Conservation (phyloP, 1,140 invertebrate genomes). For the Hycleus cichorii region DNA sequence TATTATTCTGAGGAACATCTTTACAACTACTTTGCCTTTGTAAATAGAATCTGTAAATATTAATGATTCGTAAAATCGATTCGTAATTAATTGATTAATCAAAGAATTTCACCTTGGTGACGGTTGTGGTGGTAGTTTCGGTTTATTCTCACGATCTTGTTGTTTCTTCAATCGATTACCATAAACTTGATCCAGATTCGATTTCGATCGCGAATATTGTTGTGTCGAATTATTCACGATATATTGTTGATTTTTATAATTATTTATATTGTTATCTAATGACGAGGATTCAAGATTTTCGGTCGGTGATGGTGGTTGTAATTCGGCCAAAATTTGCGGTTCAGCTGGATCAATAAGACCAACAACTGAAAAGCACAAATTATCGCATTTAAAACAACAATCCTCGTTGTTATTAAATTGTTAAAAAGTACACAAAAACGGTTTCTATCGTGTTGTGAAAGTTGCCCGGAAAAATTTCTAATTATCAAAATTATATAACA, state of each 20-base stretch:
- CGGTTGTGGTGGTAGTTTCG: constrained; percentile 9
- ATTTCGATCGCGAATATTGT: constrained; percentile 38
- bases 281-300: constrained; percentile 37
- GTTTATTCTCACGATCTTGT: constrained; percentile 31
- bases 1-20: constrained; percentile 29
- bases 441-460: too few relatives aligned
- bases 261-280: constrained; percentile 35
- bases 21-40: constrained; percentile 38
- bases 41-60: constrained; percentile 16
- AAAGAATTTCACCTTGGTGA: not conserved
- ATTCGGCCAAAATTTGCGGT: constrained; percentile 33
- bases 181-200: constrained; percentile 38
- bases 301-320: constrained; percentile 3
- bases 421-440: too few relatives aligned
- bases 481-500: too few relatives aligned
- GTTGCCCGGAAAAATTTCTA: too few relatives aligned
- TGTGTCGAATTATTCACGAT: not conserved
- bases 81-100: not conserved
- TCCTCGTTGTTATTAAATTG: not conserved
- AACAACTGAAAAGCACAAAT: not conserved
- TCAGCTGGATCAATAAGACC: constrained; percentile 28
- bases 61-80: not conserved
- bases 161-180: constrained; percentile 24
- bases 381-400: not conserved
- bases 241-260: constrained; percentile 20